These are phyloP conservation scores for Hofmannophila pseudospretella DNA, from an alignment of 2,888 invertebrate genomes.

Conservation along the genomic window DNA sequence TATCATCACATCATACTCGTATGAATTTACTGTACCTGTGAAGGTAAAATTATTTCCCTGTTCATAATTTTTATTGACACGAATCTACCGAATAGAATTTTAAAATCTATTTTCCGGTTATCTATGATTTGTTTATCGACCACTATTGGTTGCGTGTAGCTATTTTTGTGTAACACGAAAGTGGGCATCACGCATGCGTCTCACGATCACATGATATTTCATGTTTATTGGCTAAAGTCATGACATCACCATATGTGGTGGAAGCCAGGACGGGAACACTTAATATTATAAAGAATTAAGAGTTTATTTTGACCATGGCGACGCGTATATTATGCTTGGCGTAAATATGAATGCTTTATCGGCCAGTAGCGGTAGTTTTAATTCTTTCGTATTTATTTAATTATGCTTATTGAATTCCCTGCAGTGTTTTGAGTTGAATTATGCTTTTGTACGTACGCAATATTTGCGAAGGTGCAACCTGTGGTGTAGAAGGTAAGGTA, in stretches of 20 bases:
- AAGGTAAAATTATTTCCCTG: too few relatives aligned
- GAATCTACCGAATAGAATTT: slow-evolving; percentile 20
- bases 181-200: slow-evolving; percentile 50
- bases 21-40: too few relatives aligned
- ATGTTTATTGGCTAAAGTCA: slow-evolving; percentile 71
- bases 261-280: slow-evolving; percentile 54
- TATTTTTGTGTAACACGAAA: slow-evolving; percentile 53
- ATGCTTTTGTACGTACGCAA: slow-evolving; percentile 6
- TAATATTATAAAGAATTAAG: slow-evolving; percentile 56
- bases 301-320: slow-evolving; percentile 53
- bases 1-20: too few relatives aligned
- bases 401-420: slow-evolving; percentile 30
- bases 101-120: slow-evolving; percentile 29
- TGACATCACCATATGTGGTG: slow-evolving; percentile 70
- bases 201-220: slow-evolving; percentile 65
- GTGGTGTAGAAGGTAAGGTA: not conserved
- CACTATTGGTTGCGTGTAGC: slow-evolving; percentile 47
- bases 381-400: slow-evolving; percentile 29
- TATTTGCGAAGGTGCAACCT: slow-evolving; percentile 3
- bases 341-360: slow-evolving; percentile 29
- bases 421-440: slow-evolving; percentile 24
- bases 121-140: slow-evolving; percentile 39
- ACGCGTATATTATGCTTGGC: slow-evolving; percentile 22
- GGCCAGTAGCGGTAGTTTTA: slow-evolving; percentile 40
- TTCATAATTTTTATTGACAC: slow-evolving; percentile 16